Evolutionary conservation across 2,113 vertebrate genomes (phyloP).

Genomic region (Monopterus albus): DNA sequence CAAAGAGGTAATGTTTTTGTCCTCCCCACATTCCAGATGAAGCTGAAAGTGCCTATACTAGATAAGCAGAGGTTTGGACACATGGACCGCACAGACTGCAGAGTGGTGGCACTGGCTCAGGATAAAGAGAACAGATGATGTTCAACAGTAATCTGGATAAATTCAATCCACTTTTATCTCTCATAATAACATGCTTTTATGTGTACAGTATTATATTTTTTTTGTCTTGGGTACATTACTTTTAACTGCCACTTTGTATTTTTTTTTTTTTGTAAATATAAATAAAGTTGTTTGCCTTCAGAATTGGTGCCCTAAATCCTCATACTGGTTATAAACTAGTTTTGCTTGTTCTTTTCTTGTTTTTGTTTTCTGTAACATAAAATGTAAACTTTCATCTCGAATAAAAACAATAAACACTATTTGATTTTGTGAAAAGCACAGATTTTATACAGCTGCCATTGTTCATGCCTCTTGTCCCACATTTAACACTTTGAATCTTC

Average conservation of each 20-base stretch:
- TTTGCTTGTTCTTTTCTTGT: not conserved
- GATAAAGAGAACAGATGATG: conserved; percentile 82
- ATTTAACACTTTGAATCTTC: too few species aligned
- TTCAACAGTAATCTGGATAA: not conserved
- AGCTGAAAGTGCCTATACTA: conserved; percentile 77
- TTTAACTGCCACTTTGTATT: conserved; percentile 18
- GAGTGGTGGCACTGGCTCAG: conserved; percentile 68
- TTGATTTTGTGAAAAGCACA: too few species aligned
- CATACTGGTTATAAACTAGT: not conserved
- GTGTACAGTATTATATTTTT: conserved; percentile 55
- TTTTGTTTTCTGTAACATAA: too few species aligned
- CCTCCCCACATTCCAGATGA: conserved; percentile 65
- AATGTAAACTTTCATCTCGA: too few species aligned
- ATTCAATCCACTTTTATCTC: not conserved
- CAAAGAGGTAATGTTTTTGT: not conserved
- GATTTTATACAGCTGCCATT: too few species aligned
- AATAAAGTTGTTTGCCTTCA: conserved; percentile 62
- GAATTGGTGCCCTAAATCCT: not conserved
- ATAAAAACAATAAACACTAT: too few species aligned
- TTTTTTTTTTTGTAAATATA: conserved; percentile 57
- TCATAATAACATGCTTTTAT: conserved; percentile 47
- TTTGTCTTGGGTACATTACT: conserved; percentile 6
- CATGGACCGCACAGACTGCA: conserved; percentile 72
- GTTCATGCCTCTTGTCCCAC: too few species aligned
- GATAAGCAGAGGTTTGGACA: conserved; percentile 73